A percentile compares a stretch with the other conserved stretches of the same genome.
Conservation (phyloP, 53 echinoderm and acorn worm species). For the Pentamera pediparva region DNA sequence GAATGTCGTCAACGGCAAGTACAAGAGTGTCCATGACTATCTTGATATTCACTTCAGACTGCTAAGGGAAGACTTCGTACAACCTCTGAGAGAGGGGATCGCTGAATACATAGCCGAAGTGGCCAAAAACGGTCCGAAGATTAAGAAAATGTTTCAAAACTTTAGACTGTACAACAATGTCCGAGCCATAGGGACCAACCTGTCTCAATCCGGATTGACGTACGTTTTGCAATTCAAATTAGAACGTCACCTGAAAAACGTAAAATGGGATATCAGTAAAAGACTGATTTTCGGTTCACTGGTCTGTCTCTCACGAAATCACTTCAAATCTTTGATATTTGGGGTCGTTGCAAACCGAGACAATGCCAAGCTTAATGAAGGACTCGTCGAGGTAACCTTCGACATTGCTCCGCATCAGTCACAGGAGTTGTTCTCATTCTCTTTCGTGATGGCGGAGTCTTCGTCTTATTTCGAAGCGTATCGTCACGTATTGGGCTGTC, state of each 20-base stretch:
- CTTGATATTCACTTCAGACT: constrained; percentile 89
- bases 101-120: constrained; percentile 37
- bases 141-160: constrained; percentile 14
- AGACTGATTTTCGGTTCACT: constrained; percentile 72
- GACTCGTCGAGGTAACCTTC: constrained; percentile 47
- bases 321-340: constrained; percentile 53
- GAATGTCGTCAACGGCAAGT: constrained; percentile 59
- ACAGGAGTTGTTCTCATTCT: not conserved
- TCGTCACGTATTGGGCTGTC: constrained; percentile 61
- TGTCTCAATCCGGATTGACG: not conserved
- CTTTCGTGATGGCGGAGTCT: constrained; percentile 81
- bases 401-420: not conserved
- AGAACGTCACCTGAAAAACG: constrained; percentile 15
- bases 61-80: constrained; percentile 70
- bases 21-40: constrained; percentile 59
- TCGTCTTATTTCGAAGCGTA: constrained; percentile 90
- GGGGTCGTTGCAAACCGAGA: constrained; percentile 78
- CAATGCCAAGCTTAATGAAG: constrained; percentile 35
- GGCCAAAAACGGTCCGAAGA: not conserved
- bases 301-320: constrained; percentile 58
- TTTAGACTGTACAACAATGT: constrained; percentile 43
- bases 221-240: constrained; percentile 39
- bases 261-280: constrained; percentile 67
- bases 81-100: constrained; percentile 69
- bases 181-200: not conserved